A percentile compares a stretch with the other conserved stretches of the same genome.
Evolutionary conservation across 92 coral and sea anemone species (phyloP).

Genomic region (Micromussa lordhowensis): DNA sequence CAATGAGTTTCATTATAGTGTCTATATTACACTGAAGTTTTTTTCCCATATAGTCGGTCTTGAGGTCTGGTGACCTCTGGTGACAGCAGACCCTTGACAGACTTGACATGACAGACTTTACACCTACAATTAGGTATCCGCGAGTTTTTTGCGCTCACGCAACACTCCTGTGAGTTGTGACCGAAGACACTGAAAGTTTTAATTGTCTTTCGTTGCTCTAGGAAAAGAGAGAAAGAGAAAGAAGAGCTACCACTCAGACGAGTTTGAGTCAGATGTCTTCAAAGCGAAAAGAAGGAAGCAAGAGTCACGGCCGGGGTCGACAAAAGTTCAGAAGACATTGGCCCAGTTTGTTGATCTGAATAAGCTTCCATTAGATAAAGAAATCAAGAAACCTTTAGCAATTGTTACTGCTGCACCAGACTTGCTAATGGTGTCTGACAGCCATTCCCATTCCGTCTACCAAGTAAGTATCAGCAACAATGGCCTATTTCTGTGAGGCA

Average conservation of each 20-base stretch:
- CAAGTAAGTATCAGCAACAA: slow-evolving; percentile 53
- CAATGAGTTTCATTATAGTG: not conserved
- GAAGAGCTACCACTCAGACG: slow-evolving; percentile 29
- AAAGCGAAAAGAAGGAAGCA: not conserved
- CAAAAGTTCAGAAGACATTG: slow-evolving; percentile 12
- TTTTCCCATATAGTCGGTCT: not conserved
- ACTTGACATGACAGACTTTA: not conserved
- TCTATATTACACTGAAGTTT: too few relatives aligned
- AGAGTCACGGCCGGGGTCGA: not conserved
- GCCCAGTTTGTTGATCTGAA: not conserved
- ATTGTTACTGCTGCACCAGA: slow-evolving; percentile 28
- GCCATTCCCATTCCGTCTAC: slow-evolving; percentile 27
- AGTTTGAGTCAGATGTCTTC: slow-evolving; percentile 7
- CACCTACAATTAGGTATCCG: not conserved
- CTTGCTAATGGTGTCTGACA: slow-evolving; percentile 34
- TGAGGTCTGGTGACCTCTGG: not conserved
- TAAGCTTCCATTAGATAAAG: slow-evolving; percentile 35
- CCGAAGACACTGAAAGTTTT: not conserved
- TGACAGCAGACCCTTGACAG: not conserved
- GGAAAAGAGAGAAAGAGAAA: slow-evolving; percentile 20
- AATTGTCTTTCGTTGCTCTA: slow-evolving; percentile 7
- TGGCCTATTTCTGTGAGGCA: slow-evolving; percentile 45
- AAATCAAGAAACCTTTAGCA: slow-evolving; percentile 26
- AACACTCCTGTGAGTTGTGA: slow-evolving; percentile 20
- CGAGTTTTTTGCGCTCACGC: slow-evolving; percentile 3